Evolutionary conservation across 2,888 invertebrate species (phyloP).

Genomic region (Phortica okadai): DNA sequence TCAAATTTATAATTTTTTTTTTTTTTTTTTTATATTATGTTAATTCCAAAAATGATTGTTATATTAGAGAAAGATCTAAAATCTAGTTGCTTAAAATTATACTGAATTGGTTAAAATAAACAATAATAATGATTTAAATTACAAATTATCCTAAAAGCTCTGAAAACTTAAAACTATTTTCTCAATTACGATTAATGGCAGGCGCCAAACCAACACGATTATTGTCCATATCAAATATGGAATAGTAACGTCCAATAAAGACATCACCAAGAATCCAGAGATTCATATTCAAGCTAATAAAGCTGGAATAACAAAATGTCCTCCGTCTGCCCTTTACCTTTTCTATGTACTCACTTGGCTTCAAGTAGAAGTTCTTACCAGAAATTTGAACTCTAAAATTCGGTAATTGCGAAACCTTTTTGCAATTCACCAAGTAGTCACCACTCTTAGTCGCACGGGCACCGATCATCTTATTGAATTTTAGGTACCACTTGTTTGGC

Average conservation of each 20-base stretch:
- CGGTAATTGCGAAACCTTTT: slow-evolving; percentile 85
- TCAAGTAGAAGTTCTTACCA: slow-evolving; percentile 85
- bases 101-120: no score
- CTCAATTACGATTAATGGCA: no score
- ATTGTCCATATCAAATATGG: slow-evolving; percentile 92
- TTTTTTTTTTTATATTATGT: no score
- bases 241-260: slow-evolving; percentile 94
- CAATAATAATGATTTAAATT: no score
- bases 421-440: slow-evolving; percentile 83
- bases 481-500: slow-evolving; percentile 84
- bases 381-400: slow-evolving; percentile 84
- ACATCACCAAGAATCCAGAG: slow-evolving; percentile 98
- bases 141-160: no score
- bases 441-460: slow-evolving; percentile 79
- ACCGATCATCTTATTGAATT: slow-evolving; percentile 86
- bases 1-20: no score
- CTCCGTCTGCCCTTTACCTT: slow-evolving; percentile 75
- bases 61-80: no score
- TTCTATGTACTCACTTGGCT: slow-evolving; percentile 86
- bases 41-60: no score
- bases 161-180: no score
- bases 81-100: no score
- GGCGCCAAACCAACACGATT: slow-evolving; percentile 90
- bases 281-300: slow-evolving; percentile 85
- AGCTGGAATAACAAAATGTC: slow-evolving; percentile 91